Evolutionary conservation across 2,113 vertebrate species (phyloP).

Genomic region (Bambusicola thoracicus): DNA sequence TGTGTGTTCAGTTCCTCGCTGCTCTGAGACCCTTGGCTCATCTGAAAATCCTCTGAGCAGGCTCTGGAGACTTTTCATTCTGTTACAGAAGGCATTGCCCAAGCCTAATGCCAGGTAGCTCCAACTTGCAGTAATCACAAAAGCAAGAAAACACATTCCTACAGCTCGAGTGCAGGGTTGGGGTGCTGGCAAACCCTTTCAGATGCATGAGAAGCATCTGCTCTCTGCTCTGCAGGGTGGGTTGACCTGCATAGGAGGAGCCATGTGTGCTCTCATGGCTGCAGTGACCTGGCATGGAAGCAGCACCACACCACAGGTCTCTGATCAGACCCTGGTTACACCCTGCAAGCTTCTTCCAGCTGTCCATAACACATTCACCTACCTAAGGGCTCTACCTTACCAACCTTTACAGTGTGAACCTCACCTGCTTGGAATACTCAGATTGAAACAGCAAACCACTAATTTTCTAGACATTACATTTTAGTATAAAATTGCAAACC

Average conservation of each 20-base stretch:
- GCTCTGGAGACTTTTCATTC: not conserved
- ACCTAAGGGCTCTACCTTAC: not conserved
- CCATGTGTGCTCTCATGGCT: fast-evolving
- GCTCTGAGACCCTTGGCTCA: not conserved
- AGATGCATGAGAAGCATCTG: not conserved
- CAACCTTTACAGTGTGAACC: not conserved
- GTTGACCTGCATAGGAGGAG: not conserved
- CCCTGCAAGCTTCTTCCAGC: not conserved
- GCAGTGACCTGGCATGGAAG: not conserved
- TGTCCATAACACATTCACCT: not conserved
- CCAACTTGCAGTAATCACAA: not conserved
- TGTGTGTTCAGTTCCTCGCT: not conserved
- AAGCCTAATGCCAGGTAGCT: not conserved
- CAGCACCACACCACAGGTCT: not conserved
- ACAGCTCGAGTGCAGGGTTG: not conserved
- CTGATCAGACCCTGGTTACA: not conserved
- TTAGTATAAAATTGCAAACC: slow-evolving; percentile 25
- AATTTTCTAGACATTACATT: slow-evolving; percentile 49
- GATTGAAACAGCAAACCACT: not conserved
- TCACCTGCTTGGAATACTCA: not conserved
- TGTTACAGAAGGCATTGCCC: not conserved
- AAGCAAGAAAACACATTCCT: not conserved
- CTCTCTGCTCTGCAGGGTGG: not conserved
- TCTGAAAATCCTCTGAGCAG: not conserved
- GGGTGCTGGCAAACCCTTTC: not conserved